Conservation (phyloP, 2,113 vertebrate genomes). For the Centropus bengalensis region DNA sequence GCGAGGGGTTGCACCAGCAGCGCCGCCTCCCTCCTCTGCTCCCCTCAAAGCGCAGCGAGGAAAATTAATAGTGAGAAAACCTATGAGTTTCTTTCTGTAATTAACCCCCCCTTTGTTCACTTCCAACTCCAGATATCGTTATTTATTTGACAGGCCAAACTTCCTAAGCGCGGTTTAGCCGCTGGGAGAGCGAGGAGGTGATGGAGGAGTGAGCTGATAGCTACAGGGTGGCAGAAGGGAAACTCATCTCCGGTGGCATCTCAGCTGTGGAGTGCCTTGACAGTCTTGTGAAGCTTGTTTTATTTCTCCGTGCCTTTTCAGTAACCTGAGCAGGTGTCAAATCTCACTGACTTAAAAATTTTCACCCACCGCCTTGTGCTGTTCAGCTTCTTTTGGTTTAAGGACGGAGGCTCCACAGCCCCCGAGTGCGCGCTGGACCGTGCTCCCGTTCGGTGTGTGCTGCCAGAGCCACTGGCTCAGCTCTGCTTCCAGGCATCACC, state of each 20-base stretch:
- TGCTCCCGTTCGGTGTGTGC: fast-evolving
- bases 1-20: no score
- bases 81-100: not conserved
- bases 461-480: not conserved
- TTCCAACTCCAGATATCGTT: not conserved
- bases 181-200: not conserved
- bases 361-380: not conserved
- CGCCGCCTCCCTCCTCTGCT: no score
- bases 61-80: not conserved
- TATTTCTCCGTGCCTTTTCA: not conserved
- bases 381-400: not conserved
- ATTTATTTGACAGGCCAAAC: fast-evolving
- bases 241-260: fast-evolving
- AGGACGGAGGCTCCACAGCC: not conserved
- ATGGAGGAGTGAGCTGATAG: not conserved
- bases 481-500: not conserved
- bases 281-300: not conserved
- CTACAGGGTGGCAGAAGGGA: no score
- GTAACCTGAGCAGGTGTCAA: not conserved
- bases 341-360: not conserved
- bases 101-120: not conserved
- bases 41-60: no score
- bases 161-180: not conserved
- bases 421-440: fast-evolving
- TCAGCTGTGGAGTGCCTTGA: not conserved